Evolutionary conservation across 2,113 vertebrate species (phyloP).

Genomic region (Saguinus midas): DNA sequence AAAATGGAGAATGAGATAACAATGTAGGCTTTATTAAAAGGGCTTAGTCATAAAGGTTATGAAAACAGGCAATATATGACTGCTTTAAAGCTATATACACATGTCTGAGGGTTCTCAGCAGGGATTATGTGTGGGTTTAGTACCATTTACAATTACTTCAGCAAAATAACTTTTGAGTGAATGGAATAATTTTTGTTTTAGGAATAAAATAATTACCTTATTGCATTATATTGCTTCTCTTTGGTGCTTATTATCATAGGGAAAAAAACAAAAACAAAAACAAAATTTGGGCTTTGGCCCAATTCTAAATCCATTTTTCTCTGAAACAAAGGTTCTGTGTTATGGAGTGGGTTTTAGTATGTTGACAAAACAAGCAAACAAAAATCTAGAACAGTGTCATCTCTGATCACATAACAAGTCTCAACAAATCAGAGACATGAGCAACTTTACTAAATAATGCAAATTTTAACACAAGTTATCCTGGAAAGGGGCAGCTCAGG

Average conservation of each 20-base stretch:
- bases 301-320: background rate
- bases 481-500: background rate
- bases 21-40: background rate
- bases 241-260: background rate
- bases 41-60: background rate
- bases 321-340: background rate
- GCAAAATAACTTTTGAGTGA: constrained; percentile 3
- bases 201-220: background rate
- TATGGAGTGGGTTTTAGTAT: background rate
- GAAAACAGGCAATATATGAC: background rate
- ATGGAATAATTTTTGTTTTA: background rate
- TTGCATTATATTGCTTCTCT: background rate
- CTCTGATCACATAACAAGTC: background rate
- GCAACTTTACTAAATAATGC: background rate
- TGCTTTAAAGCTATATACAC: background rate
- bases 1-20: background rate
- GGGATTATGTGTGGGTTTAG: background rate
- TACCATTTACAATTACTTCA: background rate
- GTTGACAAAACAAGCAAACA: background rate
- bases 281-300: background rate
- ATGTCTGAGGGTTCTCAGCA: background rate
- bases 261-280: background rate
- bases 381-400: background rate
- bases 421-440: background rate
- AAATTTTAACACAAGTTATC: background rate